Base-by-base conservation (phyloP, 2,888 invertebrate species). In the Cosmia trapezina region DNA sequence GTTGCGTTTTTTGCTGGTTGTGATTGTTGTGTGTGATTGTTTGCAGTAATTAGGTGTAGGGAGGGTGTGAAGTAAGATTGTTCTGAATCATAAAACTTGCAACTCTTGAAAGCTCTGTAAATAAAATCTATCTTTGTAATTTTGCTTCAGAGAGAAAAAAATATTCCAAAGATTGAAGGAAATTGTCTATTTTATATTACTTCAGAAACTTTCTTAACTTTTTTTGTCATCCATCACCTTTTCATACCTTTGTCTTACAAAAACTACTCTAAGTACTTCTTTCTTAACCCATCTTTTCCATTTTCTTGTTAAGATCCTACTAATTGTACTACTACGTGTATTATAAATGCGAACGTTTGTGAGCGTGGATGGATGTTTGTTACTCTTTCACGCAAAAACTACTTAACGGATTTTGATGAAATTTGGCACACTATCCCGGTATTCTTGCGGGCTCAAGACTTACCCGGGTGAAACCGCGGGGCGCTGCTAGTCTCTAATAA, bases 21-120 rank as follows among this genome's bases (percentile, higher is more conserved):
- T 61, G 66, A 62, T 76, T 64, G 45, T 59, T 62, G 28, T 63
- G 51, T 47, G 63, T 61, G 66, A 62, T 76, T 76, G 66, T 76
- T 56, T 60, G 61, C 17, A 47, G 28, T 37, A 7, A 37, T 37
- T 37, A 28, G 43, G 22, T 61, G 12, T 41, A 8, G 22, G 57
- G 43, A 8, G 22, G 57, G 43, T 51, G 43, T 62, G 12, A 61
- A 37, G 5, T 53, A 19, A 47, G 19, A 33, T 41, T 41, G 8
- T 41, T 77, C 12, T 19, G 2, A 22, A 19, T 49, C 17, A 5
- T 51, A 28, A n/a, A 53, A 28, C 45, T 22, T 60, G 0, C 0
- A 17, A 12, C 1, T 9, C 28, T 1, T n/a, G 19, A 8, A 28
- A 28, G 0, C 2, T 54, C 1, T 76, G 19, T 19, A 14, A 14